Percentiles rank a stretch among this genome's conserved stretches.
Evolutionary conservation across 2,888 invertebrate genomes (phyloP).

Genomic region (Harmothoe impar): DNA sequence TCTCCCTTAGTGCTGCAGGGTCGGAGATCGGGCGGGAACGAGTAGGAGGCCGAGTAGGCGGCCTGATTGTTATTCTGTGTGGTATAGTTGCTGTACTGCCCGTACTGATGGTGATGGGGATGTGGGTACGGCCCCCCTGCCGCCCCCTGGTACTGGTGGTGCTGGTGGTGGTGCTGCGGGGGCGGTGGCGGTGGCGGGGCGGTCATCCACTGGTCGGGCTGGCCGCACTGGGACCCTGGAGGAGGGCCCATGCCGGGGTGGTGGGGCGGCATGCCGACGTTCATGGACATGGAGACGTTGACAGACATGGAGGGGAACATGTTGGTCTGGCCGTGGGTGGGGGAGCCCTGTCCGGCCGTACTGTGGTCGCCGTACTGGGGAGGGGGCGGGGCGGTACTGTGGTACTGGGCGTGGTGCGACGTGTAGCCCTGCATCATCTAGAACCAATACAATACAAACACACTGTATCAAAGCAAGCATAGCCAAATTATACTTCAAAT

Average conservation of each 20-base stretch:
- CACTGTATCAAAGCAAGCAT: too few relatives aligned
- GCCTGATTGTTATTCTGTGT: not conserved
- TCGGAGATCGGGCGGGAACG: slow-evolving; percentile 61
- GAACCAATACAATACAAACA: not conserved
- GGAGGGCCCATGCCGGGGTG: slow-evolving; percentile 44
- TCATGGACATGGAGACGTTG: slow-evolving; percentile 99
- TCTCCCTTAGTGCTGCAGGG: not conserved
- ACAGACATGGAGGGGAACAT: slow-evolving; percentile 96
- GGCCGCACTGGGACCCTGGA: slow-evolving; percentile 33
- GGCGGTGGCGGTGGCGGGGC: slow-evolving; percentile 61
- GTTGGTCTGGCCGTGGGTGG: slow-evolving; percentile 67
- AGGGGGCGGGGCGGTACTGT: slow-evolving; percentile 17
- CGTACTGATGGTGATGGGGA: slow-evolving; percentile 59
- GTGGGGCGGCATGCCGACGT: slow-evolving; percentile 89
- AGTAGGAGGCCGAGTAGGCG: slow-evolving; percentile 63
- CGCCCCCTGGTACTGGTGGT: slow-evolving; percentile 58
- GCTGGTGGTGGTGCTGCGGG: slow-evolving; percentile 66
- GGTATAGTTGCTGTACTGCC: slow-evolving; percentile 37
- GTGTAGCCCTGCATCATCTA: slow-evolving; percentile 58
- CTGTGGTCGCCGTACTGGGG: slow-evolving; percentile 25
- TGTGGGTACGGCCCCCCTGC: slow-evolving; percentile 63
- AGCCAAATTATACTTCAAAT: too few relatives aligned
- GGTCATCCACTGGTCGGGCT: slow-evolving; percentile 52
- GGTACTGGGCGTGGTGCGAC: slow-evolving; percentile 43
- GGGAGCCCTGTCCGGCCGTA: slow-evolving; percentile 49